Conservation (phyloP, 2,113 vertebrate genomes). For the Campylomormyrus tamandua region DNA sequence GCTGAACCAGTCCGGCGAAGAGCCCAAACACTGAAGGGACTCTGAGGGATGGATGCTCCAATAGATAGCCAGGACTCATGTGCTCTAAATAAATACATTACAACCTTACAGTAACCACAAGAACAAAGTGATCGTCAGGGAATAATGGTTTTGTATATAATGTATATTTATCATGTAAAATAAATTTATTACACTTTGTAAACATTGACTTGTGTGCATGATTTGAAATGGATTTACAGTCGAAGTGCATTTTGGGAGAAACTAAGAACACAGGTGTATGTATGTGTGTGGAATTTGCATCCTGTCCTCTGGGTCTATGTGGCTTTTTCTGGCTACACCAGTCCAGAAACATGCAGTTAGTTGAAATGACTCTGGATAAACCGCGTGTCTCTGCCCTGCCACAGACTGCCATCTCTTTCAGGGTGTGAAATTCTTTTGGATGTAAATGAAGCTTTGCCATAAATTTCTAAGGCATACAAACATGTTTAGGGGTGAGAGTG, state of each 20-base stretch:
- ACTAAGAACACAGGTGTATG: background rate
- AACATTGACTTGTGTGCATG: background rate
- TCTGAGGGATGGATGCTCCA: background rate
- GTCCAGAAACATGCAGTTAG: background rate
- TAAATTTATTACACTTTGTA: background rate
- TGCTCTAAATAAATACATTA: background rate
- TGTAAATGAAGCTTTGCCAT: background rate
- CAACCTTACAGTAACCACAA: background rate
- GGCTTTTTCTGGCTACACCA: background rate
- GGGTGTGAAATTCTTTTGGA: background rate
- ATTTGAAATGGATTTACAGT: background rate
- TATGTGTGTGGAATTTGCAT: background rate
- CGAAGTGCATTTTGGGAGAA: background rate
- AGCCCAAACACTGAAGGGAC: conserved; percentile 35
- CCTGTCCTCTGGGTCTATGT: background rate
- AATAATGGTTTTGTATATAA: background rate
- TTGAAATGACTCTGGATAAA: background rate
- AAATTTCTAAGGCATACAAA: background rate
- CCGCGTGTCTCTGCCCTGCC: background rate
- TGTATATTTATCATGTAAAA: background rate
- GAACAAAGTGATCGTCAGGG: background rate
- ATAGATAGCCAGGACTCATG: background rate
- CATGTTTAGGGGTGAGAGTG: background rate
- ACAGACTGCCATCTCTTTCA: background rate
- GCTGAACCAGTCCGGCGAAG: conserved; percentile 44